Base-by-base conservation (phyloP, 92 coral and sea anemone genomes). In the Micromussa lordhowensis region DNA sequence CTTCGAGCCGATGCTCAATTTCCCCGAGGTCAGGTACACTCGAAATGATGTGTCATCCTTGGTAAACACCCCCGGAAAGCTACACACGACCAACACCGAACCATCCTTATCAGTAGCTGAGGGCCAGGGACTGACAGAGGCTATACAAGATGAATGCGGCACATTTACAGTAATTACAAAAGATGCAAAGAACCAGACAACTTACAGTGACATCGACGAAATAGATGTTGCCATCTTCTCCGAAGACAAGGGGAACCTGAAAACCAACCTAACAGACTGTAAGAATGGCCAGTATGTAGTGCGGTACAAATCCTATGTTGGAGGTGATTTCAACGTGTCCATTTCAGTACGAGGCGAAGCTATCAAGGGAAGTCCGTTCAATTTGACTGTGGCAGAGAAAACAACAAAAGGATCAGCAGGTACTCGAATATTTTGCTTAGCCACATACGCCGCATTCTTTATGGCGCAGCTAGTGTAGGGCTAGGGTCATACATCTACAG, bases 141-240 rank as follows among this genome's bases (percentile, higher is more conserved):
- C 34, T 14, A 15, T 64, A 3, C 28, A 22, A 64, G 61, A 76
- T n/a, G 74, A 64, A 21, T 31, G 26, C 26, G 4, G 58, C 61
- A 24, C 74, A 24, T 82, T 82, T 82, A 82, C 85, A 22, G 85
- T 82, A 14, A 82, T 38, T 22, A 82, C 85, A 24, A 82, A 36
- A 22, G 49, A 82, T 64, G 8, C 58, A 15, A 13, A 14, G 26
- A 68, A 57, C 19, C 51, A 30, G 49, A 59, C 21, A 81, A 35
- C 48, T n/a, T 81, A 81, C 72, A 32, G 85, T 18, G 76, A 34
- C 24, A 82, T 24, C 22, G 85, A 82, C n/a, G 24, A 64, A 51
- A 30, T 82, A 21, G 31, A 38, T 63, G 59, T 82, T 28, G 19
- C 10, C 21, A 82, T 82, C 40, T 0, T 78, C 82, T 3, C 0